Conservation (phyloP, 2,113 vertebrate species). For the Onychostruthus taczanowskii region DNA sequence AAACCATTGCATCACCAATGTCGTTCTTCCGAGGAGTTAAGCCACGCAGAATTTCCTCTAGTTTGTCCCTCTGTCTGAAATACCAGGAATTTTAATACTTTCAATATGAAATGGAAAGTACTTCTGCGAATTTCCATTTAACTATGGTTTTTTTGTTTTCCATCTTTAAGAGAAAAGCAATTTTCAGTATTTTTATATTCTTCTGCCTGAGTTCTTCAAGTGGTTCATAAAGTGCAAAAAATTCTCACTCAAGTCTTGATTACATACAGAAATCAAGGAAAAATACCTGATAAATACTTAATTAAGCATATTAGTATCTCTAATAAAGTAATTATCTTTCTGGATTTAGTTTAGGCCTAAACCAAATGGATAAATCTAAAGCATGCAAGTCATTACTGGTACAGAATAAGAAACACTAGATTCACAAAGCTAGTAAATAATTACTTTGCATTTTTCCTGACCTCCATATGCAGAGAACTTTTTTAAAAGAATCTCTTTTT, state of each 20-base stretch:
- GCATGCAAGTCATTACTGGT: not conserved
- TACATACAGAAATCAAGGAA: not conserved
- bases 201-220: not conserved
- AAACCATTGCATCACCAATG: slow-evolving; percentile 95
- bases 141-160: not conserved
- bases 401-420: not conserved
- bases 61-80: slow-evolving; percentile 92
- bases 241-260: not conserved
- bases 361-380: not conserved
- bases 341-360: not conserved
- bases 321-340: not conserved
- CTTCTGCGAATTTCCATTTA: not conserved
- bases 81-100: slow-evolving; percentile 10
- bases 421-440: not conserved
- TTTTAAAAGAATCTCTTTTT: not conserved
- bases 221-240: not conserved
- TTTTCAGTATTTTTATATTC: not conserved
- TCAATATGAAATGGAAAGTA: not conserved
- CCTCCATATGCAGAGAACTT: not conserved
- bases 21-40: slow-evolving; percentile 92
- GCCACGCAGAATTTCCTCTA: slow-evolving; percentile 92
- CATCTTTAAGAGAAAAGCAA: not conserved
- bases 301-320: not conserved
- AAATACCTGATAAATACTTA: not conserved
- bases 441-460: not conserved